Evolutionary conservation across 2,888 invertebrate genomes (phyloP).

Genomic region (Colostygia pectinataria): DNA sequence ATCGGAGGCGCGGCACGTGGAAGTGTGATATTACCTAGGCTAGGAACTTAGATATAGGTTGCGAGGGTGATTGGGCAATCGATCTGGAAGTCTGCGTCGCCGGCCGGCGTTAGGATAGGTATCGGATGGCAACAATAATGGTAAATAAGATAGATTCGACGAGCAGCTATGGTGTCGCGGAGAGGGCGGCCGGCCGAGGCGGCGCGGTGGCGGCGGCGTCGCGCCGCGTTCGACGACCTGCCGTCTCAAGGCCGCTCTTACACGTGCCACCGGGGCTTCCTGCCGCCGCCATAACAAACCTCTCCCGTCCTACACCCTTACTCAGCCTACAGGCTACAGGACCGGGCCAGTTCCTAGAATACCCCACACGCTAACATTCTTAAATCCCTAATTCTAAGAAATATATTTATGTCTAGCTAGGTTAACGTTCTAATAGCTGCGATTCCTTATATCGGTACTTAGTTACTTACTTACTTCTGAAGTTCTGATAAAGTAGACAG

Average conservation of each 20-base stretch:
- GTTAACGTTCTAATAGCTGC: too few relatives aligned
- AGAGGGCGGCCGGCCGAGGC: constrained; percentile 54
- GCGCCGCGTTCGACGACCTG: constrained; percentile 73
- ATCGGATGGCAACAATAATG: constrained; percentile 20
- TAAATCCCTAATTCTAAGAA: constrained; percentile 38
- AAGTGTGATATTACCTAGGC: background rate
- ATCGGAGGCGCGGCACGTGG: constrained; percentile 9
- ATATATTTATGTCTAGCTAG: constrained; percentile 13
- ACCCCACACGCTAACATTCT: constrained; percentile 35
- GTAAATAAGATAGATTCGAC: constrained; percentile 45
- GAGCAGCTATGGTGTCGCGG: constrained; percentile 51
- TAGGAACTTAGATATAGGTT: background rate
- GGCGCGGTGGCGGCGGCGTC: constrained; percentile 49
- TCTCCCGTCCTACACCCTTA: constrained; percentile 61
- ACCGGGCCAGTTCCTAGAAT: constrained; percentile 31
- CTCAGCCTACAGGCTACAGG: constrained; percentile 44
- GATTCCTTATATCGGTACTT: too few relatives aligned
- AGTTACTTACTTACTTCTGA: too few relatives aligned
- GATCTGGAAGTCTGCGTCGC: constrained; percentile 9
- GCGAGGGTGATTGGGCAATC: constrained; percentile 6
- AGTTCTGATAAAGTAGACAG: too few relatives aligned
- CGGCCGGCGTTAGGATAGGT: constrained; percentile 6
- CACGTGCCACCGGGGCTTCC: constrained; percentile 77
- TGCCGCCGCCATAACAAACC: constrained; percentile 79
- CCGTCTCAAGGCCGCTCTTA: constrained; percentile 79